These are phyloP conservation scores for Drosophila lacteicornis DNA, from an alignment of 1,140 invertebrate genomes.

Conservation along the genomic window DNA sequence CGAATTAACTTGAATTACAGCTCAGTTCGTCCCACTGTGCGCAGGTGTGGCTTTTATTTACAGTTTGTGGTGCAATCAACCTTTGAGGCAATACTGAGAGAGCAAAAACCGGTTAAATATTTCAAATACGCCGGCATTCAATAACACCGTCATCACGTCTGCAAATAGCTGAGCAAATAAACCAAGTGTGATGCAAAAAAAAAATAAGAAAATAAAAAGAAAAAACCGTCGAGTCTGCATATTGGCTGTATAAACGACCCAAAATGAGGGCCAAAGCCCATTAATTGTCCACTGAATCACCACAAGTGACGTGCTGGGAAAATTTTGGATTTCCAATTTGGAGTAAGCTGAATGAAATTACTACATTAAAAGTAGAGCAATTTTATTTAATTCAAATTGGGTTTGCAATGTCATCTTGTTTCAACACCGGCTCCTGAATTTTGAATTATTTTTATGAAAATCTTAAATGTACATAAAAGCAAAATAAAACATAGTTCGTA, in stretches of 20 bases:
- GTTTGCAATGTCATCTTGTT: too few species aligned
- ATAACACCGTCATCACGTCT: slow-evolving; percentile 41
- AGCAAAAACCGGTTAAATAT: slow-evolving; percentile 56
- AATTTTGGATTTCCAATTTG: background rate
- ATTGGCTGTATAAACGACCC: slow-evolving; percentile 33
- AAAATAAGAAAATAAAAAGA: background rate
- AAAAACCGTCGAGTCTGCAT: slow-evolving; percentile 10
- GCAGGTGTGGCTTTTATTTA: slow-evolving; percentile 51
- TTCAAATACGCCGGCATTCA: slow-evolving; percentile 38
- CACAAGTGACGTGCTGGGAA: slow-evolving; percentile 1
- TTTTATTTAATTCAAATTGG: background rate
- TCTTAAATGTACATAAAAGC: too few species aligned
- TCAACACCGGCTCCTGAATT: too few species aligned
- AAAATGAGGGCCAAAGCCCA: slow-evolving; percentile 16
- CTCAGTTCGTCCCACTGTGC: slow-evolving; percentile 16
- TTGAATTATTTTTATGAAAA: too few species aligned
- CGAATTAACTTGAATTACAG: background rate
- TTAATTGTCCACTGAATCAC: slow-evolving; percentile 16
- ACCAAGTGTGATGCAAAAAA: slow-evolving; percentile 26
- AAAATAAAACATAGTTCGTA: too few species aligned
- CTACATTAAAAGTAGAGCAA: too few species aligned
- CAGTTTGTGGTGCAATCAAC: slow-evolving; percentile 55
- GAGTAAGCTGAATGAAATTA: background rate
- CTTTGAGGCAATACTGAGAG: slow-evolving; percentile 41
- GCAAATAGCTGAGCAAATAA: slow-evolving; percentile 42